Conservation (phyloP, 1,140 invertebrate species). For the Pseudomyrmex dendroicus region DNA sequence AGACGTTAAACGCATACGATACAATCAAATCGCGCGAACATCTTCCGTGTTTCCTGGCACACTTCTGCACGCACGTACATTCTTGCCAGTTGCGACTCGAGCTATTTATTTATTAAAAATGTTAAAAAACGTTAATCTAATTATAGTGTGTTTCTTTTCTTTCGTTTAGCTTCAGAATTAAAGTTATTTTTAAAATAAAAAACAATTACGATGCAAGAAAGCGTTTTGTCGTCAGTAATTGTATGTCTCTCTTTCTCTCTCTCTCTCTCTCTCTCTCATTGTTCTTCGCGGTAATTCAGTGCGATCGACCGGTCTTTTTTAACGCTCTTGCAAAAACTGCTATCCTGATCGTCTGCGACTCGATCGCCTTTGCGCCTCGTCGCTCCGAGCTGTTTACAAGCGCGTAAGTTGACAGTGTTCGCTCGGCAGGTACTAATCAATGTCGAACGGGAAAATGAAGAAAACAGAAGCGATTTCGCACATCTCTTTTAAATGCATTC, state of each 20-base stretch:
- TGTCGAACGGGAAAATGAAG: conserved; percentile 38
- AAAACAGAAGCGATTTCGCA: conserved; percentile 53
- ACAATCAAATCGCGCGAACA: not conserved
- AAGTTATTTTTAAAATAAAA: not conserved
- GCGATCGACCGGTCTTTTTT: conserved; percentile 50
- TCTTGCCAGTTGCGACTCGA: not conserved
- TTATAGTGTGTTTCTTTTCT: not conserved
- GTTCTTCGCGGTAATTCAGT: not conserved
- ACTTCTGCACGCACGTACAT: not conserved
- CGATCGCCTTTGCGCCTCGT: conserved; percentile 78
- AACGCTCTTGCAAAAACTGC: conserved; percentile 63
- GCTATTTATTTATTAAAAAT: too few relatives aligned
- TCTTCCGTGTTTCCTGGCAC: not conserved
- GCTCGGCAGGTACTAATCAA: conserved; percentile 42
- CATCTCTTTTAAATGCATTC: not conserved
- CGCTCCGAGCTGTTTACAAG: conserved; percentile 71
- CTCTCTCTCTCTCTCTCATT: not conserved
- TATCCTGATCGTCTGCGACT: conserved; percentile 78
- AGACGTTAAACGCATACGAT: not conserved
- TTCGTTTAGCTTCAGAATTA: not conserved
- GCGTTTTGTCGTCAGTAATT: not conserved
- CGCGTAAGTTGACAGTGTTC: conserved; percentile 36
- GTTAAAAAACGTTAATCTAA: not conserved
- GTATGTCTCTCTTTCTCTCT: not conserved
- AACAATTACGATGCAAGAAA: not conserved